Evolutionary conservation across 1,140 invertebrate genomes (phyloP), one percentile per base, ranked within the genome.

Genomic region (Listronotus bonariensis): DNA sequence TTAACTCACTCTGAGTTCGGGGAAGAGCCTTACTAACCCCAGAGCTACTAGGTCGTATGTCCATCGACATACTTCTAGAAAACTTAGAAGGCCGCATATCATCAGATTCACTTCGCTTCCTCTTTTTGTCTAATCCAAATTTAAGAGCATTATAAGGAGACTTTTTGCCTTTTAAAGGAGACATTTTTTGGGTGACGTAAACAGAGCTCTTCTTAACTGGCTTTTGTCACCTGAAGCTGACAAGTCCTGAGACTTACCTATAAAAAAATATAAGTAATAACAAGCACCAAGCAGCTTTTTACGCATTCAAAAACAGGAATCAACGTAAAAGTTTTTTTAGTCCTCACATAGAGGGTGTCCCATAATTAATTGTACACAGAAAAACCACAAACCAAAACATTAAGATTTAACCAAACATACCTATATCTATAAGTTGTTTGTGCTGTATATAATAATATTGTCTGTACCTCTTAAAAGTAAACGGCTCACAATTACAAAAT

Each of bases 181-280:
- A 80, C 32, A 74, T 79, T 69, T 79, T 78, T 3, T 76, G 8
- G 84, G 82, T 0, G 84, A 83, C 1, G 82, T 75, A 67, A 88
- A 89, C 6, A 89, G 67, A 0, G 82, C 83, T 14, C 86, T 76
- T 68, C 85, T 87, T 3, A 46, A 78, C 83, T 67, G 80, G 76
- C 0, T 74, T 76, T 36, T 68, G 49, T 67, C 58, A 10, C 6
- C 43, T 3, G 36, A 53, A 7, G 4, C n/a, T 10, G 34, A 51
- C 17, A 57, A 40, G 32, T 45, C 32, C 12, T 57, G 62, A 32
- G 70, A 57, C 7, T 65, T 67, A 55, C 54, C 70, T 62, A 14
- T n/a, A 60, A 68, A 52, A 43, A 40, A 45, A 18, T n/a, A 43
- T 9, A 43, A 59, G 17, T 53, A 40, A 20, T 20, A 52, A n/a